These are phyloP conservation scores for Clusia tigrina DNA, from an alignment of 2,888 invertebrate species.

Conservation along the genomic window DNA sequence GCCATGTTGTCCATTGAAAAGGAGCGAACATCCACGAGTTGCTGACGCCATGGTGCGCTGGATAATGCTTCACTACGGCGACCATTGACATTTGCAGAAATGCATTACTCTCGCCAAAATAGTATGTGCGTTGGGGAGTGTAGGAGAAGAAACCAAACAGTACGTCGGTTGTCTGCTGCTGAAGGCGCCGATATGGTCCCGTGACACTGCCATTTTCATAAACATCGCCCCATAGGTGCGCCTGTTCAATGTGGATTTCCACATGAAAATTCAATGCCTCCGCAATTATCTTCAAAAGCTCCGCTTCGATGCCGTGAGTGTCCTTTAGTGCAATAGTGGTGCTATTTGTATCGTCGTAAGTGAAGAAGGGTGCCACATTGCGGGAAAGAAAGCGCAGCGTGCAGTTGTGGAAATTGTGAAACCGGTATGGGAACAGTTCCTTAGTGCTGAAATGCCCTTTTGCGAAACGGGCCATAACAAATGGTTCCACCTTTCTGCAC, in stretches of 20 bases:
- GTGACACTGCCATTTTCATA: constrained; percentile 13
- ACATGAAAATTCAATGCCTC: constrained; percentile 26
- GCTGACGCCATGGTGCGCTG: background rate
- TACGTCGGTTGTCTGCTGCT: constrained; percentile 20
- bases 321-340: background rate
- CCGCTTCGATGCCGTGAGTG: constrained; percentile 26
- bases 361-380: constrained; percentile 20
- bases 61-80: constrained; percentile 10
- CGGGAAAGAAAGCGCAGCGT: constrained; percentile 20
- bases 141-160: constrained; percentile 29
- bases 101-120: constrained; percentile 16
- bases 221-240: background rate
- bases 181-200: constrained; percentile 20
- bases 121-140: constrained; percentile 1
- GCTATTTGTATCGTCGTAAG: background rate
- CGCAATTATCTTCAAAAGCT: constrained; percentile 24
- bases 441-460: constrained; percentile 23
- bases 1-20: constrained; percentile 21
- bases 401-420: constrained; percentile 29
- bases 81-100: constrained; percentile 26
- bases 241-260: background rate
- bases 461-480: constrained; percentile 24
- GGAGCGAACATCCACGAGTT: constrained; percentile 22
- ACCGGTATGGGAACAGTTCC: constrained; percentile 25
- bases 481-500: constrained; percentile 18